Evolutionary conservation across 2,888 invertebrate species (phyloP).

Genomic region (Dysmachus trigonus): DNA sequence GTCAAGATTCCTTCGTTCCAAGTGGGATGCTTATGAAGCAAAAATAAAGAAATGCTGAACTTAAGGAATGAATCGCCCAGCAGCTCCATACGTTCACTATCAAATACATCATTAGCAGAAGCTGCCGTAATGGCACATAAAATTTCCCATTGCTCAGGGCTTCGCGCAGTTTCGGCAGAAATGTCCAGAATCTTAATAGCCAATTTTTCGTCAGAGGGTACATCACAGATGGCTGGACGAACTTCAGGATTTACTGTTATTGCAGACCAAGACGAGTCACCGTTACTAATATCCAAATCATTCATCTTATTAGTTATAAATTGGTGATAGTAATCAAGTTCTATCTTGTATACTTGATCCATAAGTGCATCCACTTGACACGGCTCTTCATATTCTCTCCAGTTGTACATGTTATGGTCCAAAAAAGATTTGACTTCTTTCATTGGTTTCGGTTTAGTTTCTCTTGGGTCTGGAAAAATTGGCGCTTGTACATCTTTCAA

Average conservation of each 20-base stretch:
- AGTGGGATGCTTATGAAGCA: slow-evolving; percentile 71
- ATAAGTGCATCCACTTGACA: slow-evolving; percentile 73
- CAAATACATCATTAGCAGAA: slow-evolving; percentile 75
- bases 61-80: slow-evolving; percentile 89
- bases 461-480: neutral
- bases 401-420: slow-evolving; percentile 50
- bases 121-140: slow-evolving; percentile 73
- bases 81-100: slow-evolving; percentile 83
- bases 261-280: neutral
- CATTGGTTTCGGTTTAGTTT: slow-evolving; percentile 2
- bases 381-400: slow-evolving; percentile 68
- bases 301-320: slow-evolving; percentile 64
- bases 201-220: slow-evolving; percentile 28
- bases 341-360: slow-evolving; percentile 69
- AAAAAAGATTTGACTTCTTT: neutral
- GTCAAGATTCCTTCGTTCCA: slow-evolving; percentile 81
- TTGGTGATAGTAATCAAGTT: slow-evolving; percentile 75
- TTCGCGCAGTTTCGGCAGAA: slow-evolving; percentile 22
- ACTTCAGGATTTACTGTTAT: neutral
- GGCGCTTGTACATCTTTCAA: neutral
- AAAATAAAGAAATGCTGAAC: slow-evolving; percentile 74
- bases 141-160: slow-evolving; percentile 61
- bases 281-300: neutral
- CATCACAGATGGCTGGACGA: slow-evolving; percentile 44
- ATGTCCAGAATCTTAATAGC: slow-evolving; percentile 54